These are phyloP conservation scores for Mobula hypostoma DNA, from an alignment of 2,113 vertebrate genomes.

Conservation along the genomic window DNA sequence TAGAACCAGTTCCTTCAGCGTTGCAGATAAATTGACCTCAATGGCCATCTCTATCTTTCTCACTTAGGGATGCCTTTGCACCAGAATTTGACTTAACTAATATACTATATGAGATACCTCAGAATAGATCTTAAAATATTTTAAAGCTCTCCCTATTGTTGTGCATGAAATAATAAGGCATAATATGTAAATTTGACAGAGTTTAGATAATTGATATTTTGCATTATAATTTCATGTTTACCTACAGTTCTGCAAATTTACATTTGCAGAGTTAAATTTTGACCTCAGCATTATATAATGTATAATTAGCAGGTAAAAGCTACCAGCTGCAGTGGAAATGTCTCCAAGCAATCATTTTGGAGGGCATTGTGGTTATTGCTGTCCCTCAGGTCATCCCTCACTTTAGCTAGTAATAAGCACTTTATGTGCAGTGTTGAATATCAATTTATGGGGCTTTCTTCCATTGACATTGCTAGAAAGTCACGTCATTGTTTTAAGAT, in stretches of 20 bases:
- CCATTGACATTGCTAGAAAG: constrained; percentile 22
- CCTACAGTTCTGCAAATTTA: neutral
- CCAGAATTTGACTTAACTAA: neutral
- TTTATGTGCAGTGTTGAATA: neutral
- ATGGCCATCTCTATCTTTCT: too few species aligned
- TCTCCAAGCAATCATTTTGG: constrained; percentile 33
- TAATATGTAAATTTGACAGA: neutral
- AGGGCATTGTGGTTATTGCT: neutral
- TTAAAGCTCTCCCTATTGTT: neutral
- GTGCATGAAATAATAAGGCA: neutral
- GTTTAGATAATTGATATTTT: neutral
- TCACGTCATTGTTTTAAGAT: neutral
- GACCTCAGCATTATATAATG: neutral
- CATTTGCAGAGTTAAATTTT: constrained; percentile 4
- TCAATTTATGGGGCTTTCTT: constrained; percentile 28
- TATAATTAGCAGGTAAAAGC: neutral
- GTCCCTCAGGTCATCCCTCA: constrained; percentile 6
- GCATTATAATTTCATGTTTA: neutral
- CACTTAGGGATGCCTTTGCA: too few species aligned
- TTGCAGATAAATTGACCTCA: too few species aligned
- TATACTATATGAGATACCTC: neutral
- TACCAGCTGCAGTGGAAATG: neutral
- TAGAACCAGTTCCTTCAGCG: too few species aligned
- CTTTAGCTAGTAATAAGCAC: constrained; percentile 13
- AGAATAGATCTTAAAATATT: neutral